Evolutionary conservation across 2,888 invertebrate genomes (phyloP), one percentile per base, ranked within the genome.

Genomic region (Chymomyza caudatula): DNA sequence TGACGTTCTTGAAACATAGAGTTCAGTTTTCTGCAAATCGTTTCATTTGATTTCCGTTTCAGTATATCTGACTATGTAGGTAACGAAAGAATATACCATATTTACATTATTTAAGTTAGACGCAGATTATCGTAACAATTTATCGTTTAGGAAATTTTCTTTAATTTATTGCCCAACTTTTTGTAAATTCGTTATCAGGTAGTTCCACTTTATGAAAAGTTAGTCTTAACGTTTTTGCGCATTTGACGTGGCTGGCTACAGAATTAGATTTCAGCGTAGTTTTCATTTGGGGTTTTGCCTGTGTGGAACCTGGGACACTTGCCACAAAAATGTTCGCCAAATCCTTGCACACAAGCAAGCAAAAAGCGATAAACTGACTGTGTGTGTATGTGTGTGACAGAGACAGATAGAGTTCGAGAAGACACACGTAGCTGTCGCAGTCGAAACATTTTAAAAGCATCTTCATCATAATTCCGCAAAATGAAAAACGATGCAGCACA

Each of bases 201-300:
- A n/a, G n/a, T 29, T 29, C 29, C 29, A 29, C 29, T 37, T 2
- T 37, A 37, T 0, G 6, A 37, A 37, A 37, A 37, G 1, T 37
- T 11, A 3, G 11, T 37, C 29, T 11, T 37, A 37, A 37, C 29
- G 29, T 37, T 37, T 11, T 8, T 37, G 29, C 29, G 5, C 29
- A 8, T 8, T 37, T 37, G 29, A 37, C 29, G 29, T 37, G 69
- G 72, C 74, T 47, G 6, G 19, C 6, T 17, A 66, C 59, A 77
- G 79, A 80, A 80, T 80, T 80, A 77, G 80, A 85, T 85, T 80
- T 67, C 71, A 67, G 61, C 81, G 73, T 60, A 63, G 80, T 65
- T 85, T 75, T 73, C 85, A 67, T 68, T 65, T 71, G 53, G 44
- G 43, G 67, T 60, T 55, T 63, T 69, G 63, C 55, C 23, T 37